Conservation (phyloP, 1,140 invertebrate species). For the Drosophila funebris region DNA sequence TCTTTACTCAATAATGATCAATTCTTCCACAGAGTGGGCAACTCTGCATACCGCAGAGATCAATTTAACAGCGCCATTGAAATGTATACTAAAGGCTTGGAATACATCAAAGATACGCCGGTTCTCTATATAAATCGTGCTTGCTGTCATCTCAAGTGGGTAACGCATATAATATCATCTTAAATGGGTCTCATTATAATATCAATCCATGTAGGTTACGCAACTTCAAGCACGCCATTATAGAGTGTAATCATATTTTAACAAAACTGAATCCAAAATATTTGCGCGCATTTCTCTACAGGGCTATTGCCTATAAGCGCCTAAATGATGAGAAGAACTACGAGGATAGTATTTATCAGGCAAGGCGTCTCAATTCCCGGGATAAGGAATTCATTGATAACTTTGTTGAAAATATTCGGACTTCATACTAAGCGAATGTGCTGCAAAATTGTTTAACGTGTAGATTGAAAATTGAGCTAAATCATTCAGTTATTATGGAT, state of each 20-base stretch:
- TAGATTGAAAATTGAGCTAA: background rate
- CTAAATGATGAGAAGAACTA: conserved; percentile 43
- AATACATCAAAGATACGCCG: conserved; percentile 43
- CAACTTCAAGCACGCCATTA: conserved; percentile 39
- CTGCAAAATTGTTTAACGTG: background rate
- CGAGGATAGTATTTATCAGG: conserved; percentile 32
- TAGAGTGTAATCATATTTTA: conserved; percentile 53
- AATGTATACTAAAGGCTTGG: conserved; percentile 42
- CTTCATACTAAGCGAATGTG: background rate
- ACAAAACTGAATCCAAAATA: conserved; percentile 30
- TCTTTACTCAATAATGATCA: background rate
- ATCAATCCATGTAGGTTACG: conserved; percentile 33
- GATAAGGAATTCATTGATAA: conserved; percentile 35
- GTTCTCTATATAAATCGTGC: conserved; percentile 61
- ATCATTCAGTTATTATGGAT: background rate
- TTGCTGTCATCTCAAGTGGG: conserved; percentile 49
- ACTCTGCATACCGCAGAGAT: conserved; percentile 36
- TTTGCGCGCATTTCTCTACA: conserved; percentile 56
- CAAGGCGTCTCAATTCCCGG: conserved; percentile 18
- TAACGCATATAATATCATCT: background rate
- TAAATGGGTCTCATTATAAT: background rate
- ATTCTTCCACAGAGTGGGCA: conserved; percentile 30
- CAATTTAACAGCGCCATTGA: conserved; percentile 23
- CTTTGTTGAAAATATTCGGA: conserved; percentile 50
- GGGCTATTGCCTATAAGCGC: conserved; percentile 48